A percentile compares a stretch with the other conserved stretches of the same genome.
These are phyloP conservation scores for Mylabris phalerata DNA, from an alignment of 1,140 invertebrate genomes.

Conservation along the genomic window DNA sequence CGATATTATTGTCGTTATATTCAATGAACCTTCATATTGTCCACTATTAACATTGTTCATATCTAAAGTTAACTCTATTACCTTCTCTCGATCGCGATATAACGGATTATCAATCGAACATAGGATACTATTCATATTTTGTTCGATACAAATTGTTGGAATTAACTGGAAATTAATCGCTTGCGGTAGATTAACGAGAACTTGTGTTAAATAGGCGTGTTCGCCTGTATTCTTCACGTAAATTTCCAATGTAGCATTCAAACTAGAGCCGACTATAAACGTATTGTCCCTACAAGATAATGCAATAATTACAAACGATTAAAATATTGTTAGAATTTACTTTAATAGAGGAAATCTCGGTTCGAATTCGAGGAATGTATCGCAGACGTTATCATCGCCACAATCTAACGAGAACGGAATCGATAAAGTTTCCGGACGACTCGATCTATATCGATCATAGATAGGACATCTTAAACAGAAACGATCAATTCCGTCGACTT, in stretches of 20 bases:
- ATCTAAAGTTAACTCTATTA: conserved; percentile 38
- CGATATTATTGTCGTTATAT: conserved; percentile 6
- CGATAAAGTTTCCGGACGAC: conserved; percentile 21
- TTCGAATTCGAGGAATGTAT: conserved; percentile 31
- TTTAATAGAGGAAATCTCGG: conserved; percentile 13
- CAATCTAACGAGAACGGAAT: conserved; percentile 40
- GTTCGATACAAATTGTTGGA: conserved; percentile 28
- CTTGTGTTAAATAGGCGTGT: conserved; percentile 39
- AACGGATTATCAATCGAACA: conserved; percentile 40
- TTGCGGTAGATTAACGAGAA: conserved; percentile 32
- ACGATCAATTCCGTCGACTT: neutral
- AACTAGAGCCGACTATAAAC: conserved; percentile 40
- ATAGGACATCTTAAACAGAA: neutral
- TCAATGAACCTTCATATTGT: conserved; percentile 35
- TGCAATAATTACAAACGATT: too few relatives aligned
- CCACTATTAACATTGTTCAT: conserved; percentile 30
- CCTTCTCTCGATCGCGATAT: conserved; percentile 31
- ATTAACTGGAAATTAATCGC: conserved; percentile 34
- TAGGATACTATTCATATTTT: conserved; percentile 23
- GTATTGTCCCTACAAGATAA: conserved; percentile 16
- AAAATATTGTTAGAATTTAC: conserved; percentile 1
- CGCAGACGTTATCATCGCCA: conserved; percentile 39
- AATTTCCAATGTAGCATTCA: conserved; percentile 32
- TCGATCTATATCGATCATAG: conserved; percentile 14
- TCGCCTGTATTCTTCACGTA: conserved; percentile 38